These are phyloP conservation scores for Enteromius paludinosus DNA, from an alignment of 2,797 vertebrate species.

Conservation along the genomic window DNA sequence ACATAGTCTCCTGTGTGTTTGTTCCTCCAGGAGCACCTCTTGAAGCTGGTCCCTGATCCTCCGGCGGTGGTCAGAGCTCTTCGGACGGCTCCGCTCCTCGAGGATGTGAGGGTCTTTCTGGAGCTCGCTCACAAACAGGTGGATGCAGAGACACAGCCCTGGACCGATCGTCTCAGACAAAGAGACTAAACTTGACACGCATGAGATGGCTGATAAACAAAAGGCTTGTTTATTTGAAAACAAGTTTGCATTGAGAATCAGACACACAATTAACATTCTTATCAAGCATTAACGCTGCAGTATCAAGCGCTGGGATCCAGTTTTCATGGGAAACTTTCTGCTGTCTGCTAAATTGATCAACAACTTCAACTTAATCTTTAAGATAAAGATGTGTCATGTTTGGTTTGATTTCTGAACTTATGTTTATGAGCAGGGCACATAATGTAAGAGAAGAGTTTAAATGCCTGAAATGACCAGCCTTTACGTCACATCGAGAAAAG, in stretches of 20 bases:
- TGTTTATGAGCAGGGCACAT: neutral
- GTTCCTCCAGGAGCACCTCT: conserved; percentile 67
- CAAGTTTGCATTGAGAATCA: neutral
- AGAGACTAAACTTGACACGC: neutral
- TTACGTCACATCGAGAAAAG: no score
- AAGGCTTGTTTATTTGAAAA: conserved; percentile 1
- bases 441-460: neutral
- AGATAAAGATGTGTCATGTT: neutral
- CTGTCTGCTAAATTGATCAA: neutral
- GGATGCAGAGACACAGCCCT: conserved; percentile 47
- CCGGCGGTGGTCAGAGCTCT: conserved; percentile 64
- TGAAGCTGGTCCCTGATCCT: conserved; percentile 57
- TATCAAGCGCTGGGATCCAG: neutral
- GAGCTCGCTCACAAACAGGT: conserved; percentile 65
- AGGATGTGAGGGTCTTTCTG: conserved; percentile 63
- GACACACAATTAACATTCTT: neutral
- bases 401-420: neutral
- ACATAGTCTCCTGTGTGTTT: neutral
- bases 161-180: neutral
- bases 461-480: no score
- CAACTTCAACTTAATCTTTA: neutral
- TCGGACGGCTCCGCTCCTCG: conserved; percentile 51
- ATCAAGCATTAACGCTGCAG: neutral
- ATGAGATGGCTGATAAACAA: neutral
- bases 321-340: neutral